These are phyloP conservation scores for Galerucella calmariensis DNA, from an alignment of 2,888 invertebrate species.

Conservation along the genomic window DNA sequence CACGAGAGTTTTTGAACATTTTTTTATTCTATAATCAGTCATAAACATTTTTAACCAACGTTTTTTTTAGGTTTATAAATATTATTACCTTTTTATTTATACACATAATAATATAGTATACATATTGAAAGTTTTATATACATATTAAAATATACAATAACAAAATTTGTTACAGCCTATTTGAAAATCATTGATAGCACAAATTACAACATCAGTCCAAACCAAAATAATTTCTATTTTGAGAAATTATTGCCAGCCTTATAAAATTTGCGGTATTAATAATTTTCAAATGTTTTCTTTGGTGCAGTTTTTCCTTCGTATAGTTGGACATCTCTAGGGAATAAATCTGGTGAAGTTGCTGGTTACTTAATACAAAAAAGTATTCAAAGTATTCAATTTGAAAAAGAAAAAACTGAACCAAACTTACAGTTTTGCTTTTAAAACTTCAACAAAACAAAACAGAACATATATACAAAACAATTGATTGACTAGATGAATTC, in stretches of 20 bases:
- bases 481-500: slow-evolving; percentile 32
- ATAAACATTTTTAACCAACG: neutral
- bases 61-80: neutral
- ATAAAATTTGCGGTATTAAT: too few species aligned
- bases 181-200: too few species aligned
- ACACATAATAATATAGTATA: neutral
- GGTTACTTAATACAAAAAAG: too few species aligned
- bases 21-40: slow-evolving; percentile 2
- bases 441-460: slow-evolving; percentile 16
- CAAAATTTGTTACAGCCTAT: slow-evolving; percentile 7
- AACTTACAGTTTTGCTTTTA: neutral
- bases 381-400: too few species aligned
- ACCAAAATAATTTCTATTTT: too few species aligned
- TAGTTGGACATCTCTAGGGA: too few species aligned
- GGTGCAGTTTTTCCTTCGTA: too few species aligned
- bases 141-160: slow-evolving; percentile 21
- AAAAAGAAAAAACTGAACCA: neutral
- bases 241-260: too few species aligned
- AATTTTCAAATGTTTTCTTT: too few species aligned
- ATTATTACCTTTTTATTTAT: slow-evolving; percentile 2
- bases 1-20: neutral
- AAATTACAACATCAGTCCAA: too few species aligned
- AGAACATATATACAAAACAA: slow-evolving; percentile 36
- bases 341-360: too few species aligned
- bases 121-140: slow-evolving; percentile 5